Evolutionary conservation across 2,797 vertebrate genomes (phyloP), one percentile per base, ranked within the genome.

Genomic region (Danio choprae): DNA sequence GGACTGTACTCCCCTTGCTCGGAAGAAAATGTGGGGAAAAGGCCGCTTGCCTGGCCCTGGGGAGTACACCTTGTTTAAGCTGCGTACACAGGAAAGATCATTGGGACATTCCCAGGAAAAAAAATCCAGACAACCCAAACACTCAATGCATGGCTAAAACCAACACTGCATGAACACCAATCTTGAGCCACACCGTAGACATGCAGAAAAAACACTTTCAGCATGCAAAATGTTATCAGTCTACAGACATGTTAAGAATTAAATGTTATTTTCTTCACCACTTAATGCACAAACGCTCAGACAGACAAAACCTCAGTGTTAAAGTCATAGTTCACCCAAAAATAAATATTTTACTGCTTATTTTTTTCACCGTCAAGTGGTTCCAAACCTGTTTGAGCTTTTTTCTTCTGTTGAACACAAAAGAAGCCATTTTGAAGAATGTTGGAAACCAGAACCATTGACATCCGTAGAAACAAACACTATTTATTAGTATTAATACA

Each of bases 21-120:
- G 81, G 82, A 84, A 55, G 83, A 62, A 76, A 84, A 83, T 84
- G 55, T 58, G 72, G 84, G 83, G 76, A 80, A 85, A 81, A 71
- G 79, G 73, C 78, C 63, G 74, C 84, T 79, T 84, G 80, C 84
- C 81, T 87, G 78, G 80, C 84, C 82, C 80, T 86, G 83, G 80
- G 84, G 76, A 83, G 84, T 81, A 86, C 80, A 87, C 85, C 84
- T 71, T 86, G 74, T 79, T 85, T 87, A 86, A 73, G 84, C 86
- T 89, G 87, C 80, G 83, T 83, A 79, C 85, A 89, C 86, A 89
- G 80, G 77, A 87, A 84, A 89, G 75, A 86, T 81, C 81, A 84
- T 86, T 87, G 76, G 69, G 81, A 82, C 81, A 86, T 80, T 78
- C 82, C 87, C 67, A 76, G 22, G 73, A 80, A 74, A 76, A n/a